A percentile compares a stretch with the other conserved stretches of the same genome.
These are phyloP conservation scores for Oligia latruncula DNA, from an alignment of 2,888 invertebrate genomes.

Conservation along the genomic window DNA sequence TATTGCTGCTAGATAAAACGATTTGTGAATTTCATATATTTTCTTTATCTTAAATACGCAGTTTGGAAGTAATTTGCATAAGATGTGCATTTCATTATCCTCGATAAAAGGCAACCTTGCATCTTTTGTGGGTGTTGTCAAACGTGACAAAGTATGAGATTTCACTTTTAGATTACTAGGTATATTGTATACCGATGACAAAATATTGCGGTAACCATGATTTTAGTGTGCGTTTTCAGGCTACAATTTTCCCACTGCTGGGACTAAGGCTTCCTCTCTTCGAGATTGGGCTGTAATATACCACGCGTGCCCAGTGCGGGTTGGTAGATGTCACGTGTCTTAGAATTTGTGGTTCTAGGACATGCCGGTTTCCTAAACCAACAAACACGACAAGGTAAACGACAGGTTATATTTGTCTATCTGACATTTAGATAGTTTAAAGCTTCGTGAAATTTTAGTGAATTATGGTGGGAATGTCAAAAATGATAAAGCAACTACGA, in stretches of 20 bases:
- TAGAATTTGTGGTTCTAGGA: not conserved
- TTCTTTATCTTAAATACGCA: slow-evolving; percentile 51
- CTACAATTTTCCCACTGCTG: not conserved
- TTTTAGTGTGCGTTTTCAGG: not conserved
- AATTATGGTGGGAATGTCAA: not conserved
- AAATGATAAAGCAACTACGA: not conserved
- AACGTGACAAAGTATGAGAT: not conserved
- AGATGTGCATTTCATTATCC: not conserved
- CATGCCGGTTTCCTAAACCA: not conserved
- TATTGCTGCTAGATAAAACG: slow-evolving; percentile 30
- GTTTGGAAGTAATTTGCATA: not conserved
- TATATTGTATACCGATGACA: not conserved
- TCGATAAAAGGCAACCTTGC: not conserved
- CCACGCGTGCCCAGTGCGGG: not conserved
- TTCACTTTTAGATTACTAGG: not conserved
- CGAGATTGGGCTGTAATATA: not conserved
- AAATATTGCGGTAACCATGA: not conserved
- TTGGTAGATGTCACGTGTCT: not conserved
- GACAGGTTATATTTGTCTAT: not conserved
- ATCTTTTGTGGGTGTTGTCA: not conserved
- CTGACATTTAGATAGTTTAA: not conserved
- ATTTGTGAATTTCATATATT: slow-evolving; percentile 20
- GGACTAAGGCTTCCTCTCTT: not conserved
- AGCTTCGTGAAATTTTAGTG: not conserved
- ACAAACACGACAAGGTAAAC: not conserved